Evolutionary conservation across 2,113 vertebrate species (phyloP).

Genomic region (Sylvilagus bachmani): DNA sequence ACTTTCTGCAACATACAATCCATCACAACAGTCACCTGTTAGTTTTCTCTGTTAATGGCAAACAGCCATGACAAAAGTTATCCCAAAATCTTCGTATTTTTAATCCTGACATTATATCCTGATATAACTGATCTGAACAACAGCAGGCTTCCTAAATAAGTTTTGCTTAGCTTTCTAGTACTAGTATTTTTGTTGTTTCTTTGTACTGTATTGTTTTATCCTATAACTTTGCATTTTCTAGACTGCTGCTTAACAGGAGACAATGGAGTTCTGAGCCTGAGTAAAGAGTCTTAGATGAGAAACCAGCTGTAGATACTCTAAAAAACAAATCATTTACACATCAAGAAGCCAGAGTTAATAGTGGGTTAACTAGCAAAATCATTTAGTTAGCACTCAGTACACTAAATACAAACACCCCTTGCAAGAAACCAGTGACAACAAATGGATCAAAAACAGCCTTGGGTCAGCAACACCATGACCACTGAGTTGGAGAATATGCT

Average conservation of each 20-base stretch:
- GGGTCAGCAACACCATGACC: neutral
- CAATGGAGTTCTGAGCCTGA: neutral
- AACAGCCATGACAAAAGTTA: neutral
- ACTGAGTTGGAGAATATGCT: neutral
- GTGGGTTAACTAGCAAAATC: neutral
- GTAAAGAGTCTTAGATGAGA: neutral
- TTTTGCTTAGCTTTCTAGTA: conserved; percentile 6
- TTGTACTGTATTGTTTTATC: neutral
- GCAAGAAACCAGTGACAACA: neutral
- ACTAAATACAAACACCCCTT: neutral
- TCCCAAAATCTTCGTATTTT: neutral
- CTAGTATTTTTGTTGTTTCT: neutral
- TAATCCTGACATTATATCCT: neutral
- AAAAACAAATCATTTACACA: neutral
- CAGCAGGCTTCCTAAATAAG: neutral
- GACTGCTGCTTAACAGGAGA: neutral
- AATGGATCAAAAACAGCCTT: conserved; percentile 1
- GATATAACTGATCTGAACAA: neutral
- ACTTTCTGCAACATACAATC: neutral
- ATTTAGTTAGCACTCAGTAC: neutral
- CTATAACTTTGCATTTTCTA: conserved; percentile 6
- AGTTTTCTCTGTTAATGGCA: neutral
- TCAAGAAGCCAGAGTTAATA: conserved; percentile 44
- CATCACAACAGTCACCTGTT: neutral
- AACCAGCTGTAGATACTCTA: neutral